Evolutionary conservation across 2,797 vertebrate species (phyloP).

Genomic region (Pseudocheirus occidentalis): DNA sequence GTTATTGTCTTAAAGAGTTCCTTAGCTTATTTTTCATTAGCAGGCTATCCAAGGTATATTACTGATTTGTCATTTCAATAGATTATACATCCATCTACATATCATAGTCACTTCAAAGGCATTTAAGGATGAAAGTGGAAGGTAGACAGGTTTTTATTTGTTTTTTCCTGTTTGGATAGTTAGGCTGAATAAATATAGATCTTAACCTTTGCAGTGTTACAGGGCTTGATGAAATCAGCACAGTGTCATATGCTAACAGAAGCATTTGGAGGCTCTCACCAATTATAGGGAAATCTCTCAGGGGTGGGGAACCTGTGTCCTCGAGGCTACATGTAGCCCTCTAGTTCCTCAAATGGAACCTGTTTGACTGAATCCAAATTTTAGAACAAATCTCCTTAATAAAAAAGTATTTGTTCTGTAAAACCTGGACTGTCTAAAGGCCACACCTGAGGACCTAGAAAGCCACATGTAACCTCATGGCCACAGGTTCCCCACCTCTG

Average conservation of each 20-base stretch:
- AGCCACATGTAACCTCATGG: too few relatives aligned
- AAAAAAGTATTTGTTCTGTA: too few relatives aligned
- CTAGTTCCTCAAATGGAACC: too few relatives aligned
- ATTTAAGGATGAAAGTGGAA: neutral
- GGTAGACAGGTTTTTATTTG: too few relatives aligned
- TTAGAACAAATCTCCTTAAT: too few relatives aligned
- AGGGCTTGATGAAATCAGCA: neutral
- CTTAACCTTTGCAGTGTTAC: neutral
- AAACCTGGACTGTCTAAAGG: too few relatives aligned
- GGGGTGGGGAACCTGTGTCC: too few relatives aligned
- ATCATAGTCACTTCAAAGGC: neutral
- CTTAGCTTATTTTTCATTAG: neutral
- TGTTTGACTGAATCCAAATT: too few relatives aligned
- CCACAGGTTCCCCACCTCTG: too few relatives aligned
- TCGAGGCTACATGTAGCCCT: too few relatives aligned
- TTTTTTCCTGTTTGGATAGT: neutral
- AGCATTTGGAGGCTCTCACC: neutral
- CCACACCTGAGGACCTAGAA: too few relatives aligned
- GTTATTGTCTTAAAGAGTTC: neutral
- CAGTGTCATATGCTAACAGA: neutral
- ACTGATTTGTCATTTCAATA: neutral
- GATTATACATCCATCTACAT: neutral
- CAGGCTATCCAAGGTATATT: neutral
- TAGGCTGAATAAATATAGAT: neutral
- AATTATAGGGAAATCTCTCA: neutral